These are phyloP conservation scores for Gonioctena quinquepunctata DNA, from an alignment of 1,140 invertebrate genomes.

Conservation along the genomic window DNA sequence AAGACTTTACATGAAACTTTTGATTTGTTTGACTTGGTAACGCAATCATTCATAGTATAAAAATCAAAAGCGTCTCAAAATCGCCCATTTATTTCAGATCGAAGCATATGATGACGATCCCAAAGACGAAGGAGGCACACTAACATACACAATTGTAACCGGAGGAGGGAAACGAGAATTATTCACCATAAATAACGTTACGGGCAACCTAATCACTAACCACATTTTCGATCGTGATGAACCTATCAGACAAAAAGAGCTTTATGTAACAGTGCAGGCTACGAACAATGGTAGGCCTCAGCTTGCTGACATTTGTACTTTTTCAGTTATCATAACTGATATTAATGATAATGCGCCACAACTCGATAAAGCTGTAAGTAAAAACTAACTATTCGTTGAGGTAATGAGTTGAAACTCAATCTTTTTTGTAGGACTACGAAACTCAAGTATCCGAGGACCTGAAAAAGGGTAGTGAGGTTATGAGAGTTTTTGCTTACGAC, in stretches of 20 bases:
- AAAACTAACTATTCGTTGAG: not conserved
- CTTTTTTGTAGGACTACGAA: slow-evolving; percentile 67
- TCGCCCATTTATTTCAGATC: slow-evolving; percentile 39
- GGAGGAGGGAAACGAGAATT: slow-evolving; percentile 69
- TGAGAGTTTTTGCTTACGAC: slow-evolving; percentile 86
- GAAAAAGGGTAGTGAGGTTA: slow-evolving; percentile 70
- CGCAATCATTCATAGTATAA: too few species aligned
- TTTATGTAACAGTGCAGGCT: slow-evolving; percentile 78
- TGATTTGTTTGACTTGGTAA: too few species aligned
- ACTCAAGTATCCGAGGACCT: slow-evolving; percentile 79
- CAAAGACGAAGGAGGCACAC: slow-evolving; percentile 73
- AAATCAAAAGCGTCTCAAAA: too few species aligned
- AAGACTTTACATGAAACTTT: not conserved
- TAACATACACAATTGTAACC: slow-evolving; percentile 80
- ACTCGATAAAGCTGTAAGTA: slow-evolving; percentile 75
- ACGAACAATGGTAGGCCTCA: slow-evolving; percentile 84
- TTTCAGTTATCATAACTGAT: slow-evolving; percentile 84
- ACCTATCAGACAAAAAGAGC: slow-evolving; percentile 81
- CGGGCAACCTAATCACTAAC: slow-evolving; percentile 74
- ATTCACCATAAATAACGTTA: slow-evolving; percentile 75
- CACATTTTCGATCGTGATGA: slow-evolving; percentile 84
- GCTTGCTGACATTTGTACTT: slow-evolving; percentile 84
- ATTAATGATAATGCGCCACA: slow-evolving; percentile 86
- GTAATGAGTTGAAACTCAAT: too few species aligned
- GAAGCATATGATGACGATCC: slow-evolving; percentile 67